Evolutionary conservation across 2,113 vertebrate genomes (phyloP), one percentile per base, ranked within the genome.

Genomic region (Caranx melampygus): DNA sequence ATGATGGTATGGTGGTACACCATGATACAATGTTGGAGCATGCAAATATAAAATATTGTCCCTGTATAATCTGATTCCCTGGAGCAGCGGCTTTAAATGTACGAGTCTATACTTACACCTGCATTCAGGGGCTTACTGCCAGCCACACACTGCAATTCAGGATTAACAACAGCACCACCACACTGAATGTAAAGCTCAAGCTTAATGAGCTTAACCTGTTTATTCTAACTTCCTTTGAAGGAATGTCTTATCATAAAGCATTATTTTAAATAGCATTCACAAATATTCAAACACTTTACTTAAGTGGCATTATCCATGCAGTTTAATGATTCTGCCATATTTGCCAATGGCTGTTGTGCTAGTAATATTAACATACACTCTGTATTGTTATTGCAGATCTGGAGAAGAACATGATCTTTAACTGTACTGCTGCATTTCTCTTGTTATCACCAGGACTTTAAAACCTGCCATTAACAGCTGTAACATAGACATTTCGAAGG

Each of bases 201-300:
- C 75, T 80, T 88, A 87, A 92, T 84, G 73, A 86, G 88, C 72
- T 92, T 92, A 91, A 82, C 71, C 37, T 83, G 76, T 78, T 85
- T 83, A 79, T 78, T 82, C 66, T 51, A 75, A 18, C 44, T 6
- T 61, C 33, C 35, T 49, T 62, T 74, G 54, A 66, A 76, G 15
- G 3, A 78, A 63, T 51, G 49, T 51, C 3, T 31, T 9, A 2
- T 62, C 67, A 18, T 45, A 11, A 15, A 31, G 6, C 68, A 66
- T 47, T 12, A 40, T 26, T 62, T 34, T 54, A 31, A 78, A 45
- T n/a, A 15, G 13, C 35, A 13, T 57, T 62, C 15, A 74, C 3
- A 52, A 20, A 16, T 42, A 72, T 18, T 63, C 12, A 47, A 15
- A 33, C 20, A 26, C 26, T 5, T 37, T 64, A 12, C 13, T 7